Evolutionary conservation across 2,888 invertebrate genomes (phyloP).

Genomic region (Diogma glabrata): DNA sequence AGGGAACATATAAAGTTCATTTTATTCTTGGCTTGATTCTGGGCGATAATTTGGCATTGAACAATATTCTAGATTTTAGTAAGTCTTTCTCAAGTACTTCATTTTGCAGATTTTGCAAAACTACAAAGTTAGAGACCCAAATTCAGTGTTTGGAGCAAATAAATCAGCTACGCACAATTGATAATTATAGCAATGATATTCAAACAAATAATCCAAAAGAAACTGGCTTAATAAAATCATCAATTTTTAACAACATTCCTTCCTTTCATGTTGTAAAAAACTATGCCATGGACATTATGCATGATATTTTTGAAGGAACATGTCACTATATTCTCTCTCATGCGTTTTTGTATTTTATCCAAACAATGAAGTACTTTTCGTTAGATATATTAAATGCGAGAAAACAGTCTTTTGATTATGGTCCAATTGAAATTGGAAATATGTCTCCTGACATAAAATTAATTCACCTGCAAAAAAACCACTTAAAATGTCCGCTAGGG

Average conservation of each 20-base stretch:
- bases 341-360: no score
- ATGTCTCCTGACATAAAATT: no score
- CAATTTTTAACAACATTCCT: slow-evolving; percentile 19
- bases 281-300: slow-evolving; percentile 21
- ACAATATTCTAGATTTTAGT: slow-evolving; percentile 15
- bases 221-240: slow-evolving; percentile 21
- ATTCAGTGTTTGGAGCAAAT: slow-evolving; percentile 16
- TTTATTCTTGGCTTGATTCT: slow-evolving; percentile 17
- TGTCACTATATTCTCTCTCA: slow-evolving; percentile 19
- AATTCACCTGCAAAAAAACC: no score
- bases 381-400: no score
- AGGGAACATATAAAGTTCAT: slow-evolving; percentile 13
- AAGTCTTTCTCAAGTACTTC: slow-evolving; percentile 20
- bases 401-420: no score
- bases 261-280: slow-evolving; percentile 22
- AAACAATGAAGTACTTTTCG: no score
- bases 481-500: no score
- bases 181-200: slow-evolving; percentile 19
- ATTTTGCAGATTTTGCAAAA: slow-evolving; percentile 24
- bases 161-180: slow-evolving; percentile 16
- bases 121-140: slow-evolving; percentile 16
- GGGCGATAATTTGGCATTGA: slow-evolving; percentile 16
- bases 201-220: slow-evolving; percentile 6
- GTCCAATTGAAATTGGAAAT: no score
- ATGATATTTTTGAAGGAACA: slow-evolving; percentile 22